phyloP scores from a whole-genome alignment of 2,888 invertebrate genomes.

The Lithosia quadra region DNA sequence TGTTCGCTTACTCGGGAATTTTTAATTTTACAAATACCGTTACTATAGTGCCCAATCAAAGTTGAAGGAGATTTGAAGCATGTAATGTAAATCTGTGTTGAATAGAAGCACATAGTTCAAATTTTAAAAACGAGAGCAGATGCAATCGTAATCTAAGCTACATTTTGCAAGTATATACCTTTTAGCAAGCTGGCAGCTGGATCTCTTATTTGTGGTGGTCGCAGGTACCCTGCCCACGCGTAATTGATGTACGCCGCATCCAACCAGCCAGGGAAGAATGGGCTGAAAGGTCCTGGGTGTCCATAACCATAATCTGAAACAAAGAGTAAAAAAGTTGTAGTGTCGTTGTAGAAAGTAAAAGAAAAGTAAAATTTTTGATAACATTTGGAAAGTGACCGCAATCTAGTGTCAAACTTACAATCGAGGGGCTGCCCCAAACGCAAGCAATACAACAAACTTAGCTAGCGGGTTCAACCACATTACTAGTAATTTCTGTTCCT shows the following conservation, averaged over 20 bases:
- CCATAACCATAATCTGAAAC: slow-evolving; percentile 92
- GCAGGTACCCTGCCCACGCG: slow-evolving; percentile 91
- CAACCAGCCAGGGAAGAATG: slow-evolving; percentile 94
- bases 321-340: slow-evolving; percentile 50
- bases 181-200: slow-evolving; percentile 85
- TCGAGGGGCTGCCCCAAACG: no score
- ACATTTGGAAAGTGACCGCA: background rate
- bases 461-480: no score
- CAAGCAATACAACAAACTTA: no score
- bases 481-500: no score
- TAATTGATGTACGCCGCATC: slow-evolving; percentile 94
- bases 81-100: slow-evolving; percentile 25
- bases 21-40: slow-evolving; percentile 83
- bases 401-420: no score
- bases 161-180: slow-evolving; percentile 72
- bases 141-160: background rate
- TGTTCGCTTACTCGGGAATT: slow-evolving; percentile 83
- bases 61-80: slow-evolving; percentile 49
- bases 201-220: slow-evolving; percentile 82
- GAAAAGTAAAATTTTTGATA: background rate
- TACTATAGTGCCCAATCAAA: slow-evolving; percentile 67
- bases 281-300: slow-evolving; percentile 92
- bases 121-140: background rate
- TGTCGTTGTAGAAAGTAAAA: background rate
- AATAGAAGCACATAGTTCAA: slow-evolving; percentile 8